Base-by-base conservation (phyloP, 2,113 vertebrate species). In the Eurystomus gularis region DNA sequence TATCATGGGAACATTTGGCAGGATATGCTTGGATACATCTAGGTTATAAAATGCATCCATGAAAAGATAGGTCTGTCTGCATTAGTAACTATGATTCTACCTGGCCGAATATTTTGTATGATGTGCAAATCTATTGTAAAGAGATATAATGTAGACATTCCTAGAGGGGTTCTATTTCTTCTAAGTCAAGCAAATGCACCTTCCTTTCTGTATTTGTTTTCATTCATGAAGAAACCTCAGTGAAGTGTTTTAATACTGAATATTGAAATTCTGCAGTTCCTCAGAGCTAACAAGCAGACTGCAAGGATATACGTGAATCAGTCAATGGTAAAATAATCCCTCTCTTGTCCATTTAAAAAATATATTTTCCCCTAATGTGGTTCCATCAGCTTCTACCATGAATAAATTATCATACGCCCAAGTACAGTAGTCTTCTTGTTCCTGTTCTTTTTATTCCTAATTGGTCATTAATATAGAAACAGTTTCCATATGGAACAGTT, bases 281-380 rank as follows among this genome's bases (percentile, higher is more conserved):
- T 95, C 65, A 86, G 18, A 79, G 65, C 33, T 95, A 94, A 84
- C 51, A 71, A 92, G 52, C 39, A 90, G 42, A 66, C 24, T 57
- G 28, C 48, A 82, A 87, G 39, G 51, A 68, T 82, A 82, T 76
- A 75, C 31, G 16, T 68, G 86, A 87, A 60, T 86, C 60, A 55
- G 46, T 4, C 6, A 2, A 48, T 75, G 52, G 65, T 66, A 91
- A 89, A 93, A 84, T 82, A 83, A 87, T 65, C 66, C 26, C 31
- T 89, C 61, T 95, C 33, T 35, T 84, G 60, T 84, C 95, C 23
- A 76, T 93, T 94, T 91, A 18, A 84, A 94, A 49, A 95, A 69
- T 73, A 8, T 66, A 51, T 89, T 84, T 87, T 52, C 25, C 55
- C 62, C 44, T 91, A 75, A 93, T 85, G 65, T 44, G 11, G 35